phyloP scores from a whole-genome alignment of 2,797 vertebrate genomes.

The Macropus fuliginosus region DNA sequence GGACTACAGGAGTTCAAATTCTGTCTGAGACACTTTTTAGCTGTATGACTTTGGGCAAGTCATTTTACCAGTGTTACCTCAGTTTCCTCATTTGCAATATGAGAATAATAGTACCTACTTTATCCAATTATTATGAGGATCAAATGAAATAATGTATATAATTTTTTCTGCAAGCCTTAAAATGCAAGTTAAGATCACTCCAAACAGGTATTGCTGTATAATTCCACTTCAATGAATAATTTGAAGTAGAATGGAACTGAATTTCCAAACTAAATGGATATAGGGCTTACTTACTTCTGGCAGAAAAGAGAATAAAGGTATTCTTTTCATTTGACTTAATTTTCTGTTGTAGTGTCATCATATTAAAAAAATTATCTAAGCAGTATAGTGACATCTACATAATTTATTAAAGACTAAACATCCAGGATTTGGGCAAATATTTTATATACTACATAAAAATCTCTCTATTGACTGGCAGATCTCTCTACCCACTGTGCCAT shows the following conservation, averaged over 20 bases:
- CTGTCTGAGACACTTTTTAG: constrained; percentile 29
- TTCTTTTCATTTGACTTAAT: constrained; percentile 35
- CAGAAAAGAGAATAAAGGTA: neutral
- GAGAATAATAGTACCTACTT: constrained; percentile 3
- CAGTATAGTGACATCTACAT: neutral
- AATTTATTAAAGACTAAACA: constrained; percentile 35
- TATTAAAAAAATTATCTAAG: constrained; percentile 38
- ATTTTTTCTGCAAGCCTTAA: neutral
- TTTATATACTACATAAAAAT: neutral
- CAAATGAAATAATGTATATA: neutral
- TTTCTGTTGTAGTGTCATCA: constrained; percentile 16
- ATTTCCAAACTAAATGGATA: neutral
- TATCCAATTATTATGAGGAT: neutral
- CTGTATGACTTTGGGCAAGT: neutral
- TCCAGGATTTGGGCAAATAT: constrained; percentile 5
- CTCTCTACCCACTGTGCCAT: too few relatives aligned
- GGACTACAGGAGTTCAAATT: neutral
- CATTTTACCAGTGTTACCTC: neutral
- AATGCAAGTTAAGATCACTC: neutral
- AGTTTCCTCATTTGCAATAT: constrained; percentile 20
- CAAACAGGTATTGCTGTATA: neutral
- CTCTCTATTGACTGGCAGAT: too few relatives aligned
- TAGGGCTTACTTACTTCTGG: neutral
- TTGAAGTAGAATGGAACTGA: neutral
- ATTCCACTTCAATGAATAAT: neutral